Evolutionary conservation across 2,888 invertebrate genomes (phyloP), one percentile per base, ranked within the genome.

Genomic region (Idaea aversata): DNA sequence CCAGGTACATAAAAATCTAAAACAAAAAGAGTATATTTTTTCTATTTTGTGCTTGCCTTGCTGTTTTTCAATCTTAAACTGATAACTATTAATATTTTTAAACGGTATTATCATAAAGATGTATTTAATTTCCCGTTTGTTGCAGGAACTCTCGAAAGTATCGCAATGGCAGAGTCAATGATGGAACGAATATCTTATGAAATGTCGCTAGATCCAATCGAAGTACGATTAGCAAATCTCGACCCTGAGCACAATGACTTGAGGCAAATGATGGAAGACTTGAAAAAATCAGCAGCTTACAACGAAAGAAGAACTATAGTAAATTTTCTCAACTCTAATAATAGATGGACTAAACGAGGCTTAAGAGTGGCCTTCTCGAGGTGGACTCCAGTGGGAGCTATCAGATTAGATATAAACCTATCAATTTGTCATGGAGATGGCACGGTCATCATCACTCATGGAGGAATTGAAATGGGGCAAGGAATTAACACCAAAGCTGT

Each of bases 331-430:
- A 96, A 96, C 77, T 75, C 83, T n/a, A 73, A 92, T 68, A 96
- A 96, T 83, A 89, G 95, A 63, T 97, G 96, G 96, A 95, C 94
- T 76, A 96, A 97, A 83, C 93, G 93, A 62, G 96, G 95, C 0
- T 83, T 95, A 0, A 83, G 94, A 57, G 74, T 95, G n/a, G 89
- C 94, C 0, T 94, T 95, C 0, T 89, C 95, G 87, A 93, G 92
- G 67, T 96, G 94, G 86, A 90, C 91, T 1, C 81, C 95, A 13
- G 72, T 73, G 2, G 72, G 72, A 15, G 38, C 68, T 13, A 72
- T 74, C 15, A 81, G 90, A 59, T 87, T 80, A 59, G 94, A 93
- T 68, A 90, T 93, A 0, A 85, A 93, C 64, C 86, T 96, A 13
- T 92, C 95, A 2, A 93, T 97, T 65, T 96, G 93, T 76, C 92